Percentiles rank a stretch among this genome's conserved stretches.
These are phyloP conservation scores for Marronus borbonicus DNA, from an alignment of 2,888 invertebrate genomes.

Conservation along the genomic window DNA sequence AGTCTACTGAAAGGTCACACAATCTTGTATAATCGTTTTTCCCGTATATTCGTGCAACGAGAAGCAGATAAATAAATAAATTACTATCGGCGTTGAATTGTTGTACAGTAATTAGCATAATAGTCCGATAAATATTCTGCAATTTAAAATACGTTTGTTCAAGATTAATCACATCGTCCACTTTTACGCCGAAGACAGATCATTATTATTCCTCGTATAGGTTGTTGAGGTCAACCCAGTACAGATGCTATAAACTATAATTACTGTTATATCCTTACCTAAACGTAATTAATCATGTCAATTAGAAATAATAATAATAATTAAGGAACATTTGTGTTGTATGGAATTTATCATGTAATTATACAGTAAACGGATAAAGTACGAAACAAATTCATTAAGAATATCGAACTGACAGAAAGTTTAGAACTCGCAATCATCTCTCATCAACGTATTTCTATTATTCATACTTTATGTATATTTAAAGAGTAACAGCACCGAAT, in stretches of 20 bases:
- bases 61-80: constrained; percentile 37
- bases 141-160: constrained; percentile 40
- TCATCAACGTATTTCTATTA: too few relatives aligned
- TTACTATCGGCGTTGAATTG: constrained; percentile 35
- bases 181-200: constrained; percentile 45
- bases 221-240: constrained; percentile 33
- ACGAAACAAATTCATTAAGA: constrained; percentile 9
- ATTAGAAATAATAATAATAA: constrained; percentile 42
- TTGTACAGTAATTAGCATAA: constrained; percentile 46
- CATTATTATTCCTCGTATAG: constrained; percentile 6
- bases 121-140: constrained; percentile 44
- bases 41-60: neutral
- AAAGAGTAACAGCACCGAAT: too few relatives aligned
- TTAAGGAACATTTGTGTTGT: constrained; percentile 24
- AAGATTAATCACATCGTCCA: constrained; percentile 38
- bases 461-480: too few relatives aligned
- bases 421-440: too few relatives aligned
- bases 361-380: neutral
- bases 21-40: neutral
- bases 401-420: neutral
- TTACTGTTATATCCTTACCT: constrained; percentile 40
- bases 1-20: constrained; percentile 28
- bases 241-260: constrained; percentile 25
- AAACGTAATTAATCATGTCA: constrained; percentile 44
- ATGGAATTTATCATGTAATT: constrained; percentile 4